phyloP scores from a whole-genome alignment of 2,888 invertebrate genomes.

The Dryadula phaetusa region DNA sequence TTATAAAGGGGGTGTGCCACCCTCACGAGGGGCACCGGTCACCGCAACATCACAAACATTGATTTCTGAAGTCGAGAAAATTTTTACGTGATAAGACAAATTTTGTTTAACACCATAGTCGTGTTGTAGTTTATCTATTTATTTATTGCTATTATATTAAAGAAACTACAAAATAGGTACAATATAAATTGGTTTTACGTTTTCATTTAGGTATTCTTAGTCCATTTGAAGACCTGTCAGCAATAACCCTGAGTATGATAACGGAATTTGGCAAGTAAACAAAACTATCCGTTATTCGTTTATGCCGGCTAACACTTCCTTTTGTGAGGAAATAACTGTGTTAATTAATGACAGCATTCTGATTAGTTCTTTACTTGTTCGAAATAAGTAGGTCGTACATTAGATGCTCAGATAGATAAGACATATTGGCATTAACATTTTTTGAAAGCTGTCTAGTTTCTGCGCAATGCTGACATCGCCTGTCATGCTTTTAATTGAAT shows the following conservation, averaged over 20 bases:
- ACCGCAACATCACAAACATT: constrained; percentile 74
- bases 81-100: constrained; percentile 50
- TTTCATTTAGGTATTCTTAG: background rate
- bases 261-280: constrained; percentile 31
- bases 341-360: constrained; percentile 75
- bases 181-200: background rate
- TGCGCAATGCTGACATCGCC: constrained; percentile 58
- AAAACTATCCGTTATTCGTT: constrained; percentile 46
- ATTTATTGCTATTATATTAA: background rate
- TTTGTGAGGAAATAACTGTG: constrained; percentile 68
- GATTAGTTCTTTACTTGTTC: constrained; percentile 67
- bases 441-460: constrained; percentile 54
- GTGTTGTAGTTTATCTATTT: background rate
- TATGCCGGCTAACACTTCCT: constrained; percentile 48
- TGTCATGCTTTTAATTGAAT: constrained; percentile 74
- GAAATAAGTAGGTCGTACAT: constrained; percentile 66
- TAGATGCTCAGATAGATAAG: constrained; percentile 55
- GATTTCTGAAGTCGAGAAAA: constrained; percentile 77
- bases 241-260: constrained; percentile 16
- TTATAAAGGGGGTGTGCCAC: constrained; percentile 82
- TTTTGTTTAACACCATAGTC: constrained; percentile 11
- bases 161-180: background rate
- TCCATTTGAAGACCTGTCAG: constrained; percentile 10
- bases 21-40: constrained; percentile 68
- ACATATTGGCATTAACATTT: constrained; percentile 58